Percentiles rank a stretch among this genome's conserved stretches.
phyloP scores from a whole-genome alignment of 1,140 invertebrate species.

The Orussus abietinus region DNA sequence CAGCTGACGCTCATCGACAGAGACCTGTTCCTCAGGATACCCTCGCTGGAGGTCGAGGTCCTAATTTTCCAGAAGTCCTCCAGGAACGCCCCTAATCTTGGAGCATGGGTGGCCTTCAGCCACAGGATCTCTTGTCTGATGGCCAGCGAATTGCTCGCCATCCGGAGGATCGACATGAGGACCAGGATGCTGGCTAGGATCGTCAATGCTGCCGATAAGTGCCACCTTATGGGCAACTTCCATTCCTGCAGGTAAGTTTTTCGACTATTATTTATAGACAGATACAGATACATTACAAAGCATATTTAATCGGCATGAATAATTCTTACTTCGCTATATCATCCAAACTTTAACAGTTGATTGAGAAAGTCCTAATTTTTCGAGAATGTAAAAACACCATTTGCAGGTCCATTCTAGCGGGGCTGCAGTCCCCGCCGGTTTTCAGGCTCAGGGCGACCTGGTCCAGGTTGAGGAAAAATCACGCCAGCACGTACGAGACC shows the following conservation, averaged over 20 bases:
- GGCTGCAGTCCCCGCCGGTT: conserved; percentile 54
- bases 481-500: conserved; percentile 53
- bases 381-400: too few species aligned
- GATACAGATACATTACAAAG: too few species aligned
- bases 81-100: conserved; percentile 53
- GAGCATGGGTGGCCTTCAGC: conserved; percentile 54
- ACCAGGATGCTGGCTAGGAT: conserved; percentile 53
- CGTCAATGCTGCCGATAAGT: conserved; percentile 56
- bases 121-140: conserved; percentile 54
- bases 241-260: conserved; percentile 56
- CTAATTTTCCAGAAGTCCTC: conserved; percentile 47
- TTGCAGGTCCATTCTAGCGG: conserved; percentile 54
- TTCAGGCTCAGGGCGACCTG: conserved; percentile 53
- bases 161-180: conserved; percentile 42
- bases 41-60: conserved; percentile 43
- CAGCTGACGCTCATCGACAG: conserved; percentile 56
- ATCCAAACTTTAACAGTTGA: too few species aligned
- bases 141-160: conserved; percentile 50
- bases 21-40: conserved; percentile 54
- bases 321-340: too few species aligned
- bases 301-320: too few species aligned
- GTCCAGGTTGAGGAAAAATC: conserved; percentile 51
- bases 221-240: conserved; percentile 52
- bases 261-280: too few species aligned
- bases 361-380: too few species aligned